Evolutionary conservation across 2,113 vertebrate species (phyloP), one percentile per base, ranked within the genome.

Genomic region (Antennarius striatus): DNA sequence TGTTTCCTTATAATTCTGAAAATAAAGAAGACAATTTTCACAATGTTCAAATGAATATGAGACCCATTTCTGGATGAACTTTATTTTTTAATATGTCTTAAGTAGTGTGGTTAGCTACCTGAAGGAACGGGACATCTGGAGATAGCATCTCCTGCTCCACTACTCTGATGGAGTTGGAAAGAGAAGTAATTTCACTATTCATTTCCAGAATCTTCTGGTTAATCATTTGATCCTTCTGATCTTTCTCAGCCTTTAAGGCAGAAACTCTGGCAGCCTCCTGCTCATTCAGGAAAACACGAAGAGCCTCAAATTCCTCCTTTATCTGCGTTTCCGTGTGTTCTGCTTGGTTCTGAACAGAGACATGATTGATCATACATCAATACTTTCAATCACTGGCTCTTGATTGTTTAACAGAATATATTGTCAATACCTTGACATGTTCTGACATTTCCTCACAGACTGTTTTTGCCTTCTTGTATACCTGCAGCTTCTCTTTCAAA

Each of bases 1-100:
- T 16, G 88, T 93, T 63, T 92, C 90, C 53, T 92, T 91, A 77
- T 94, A 94, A 75, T 92, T 91, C 93, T 94, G 76, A 71, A 77
- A 86, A 66, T 13, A 32, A 62, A 30, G 9, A 77, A 8, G 42
- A 50, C 29, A 61, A 22, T 3, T 32, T 50, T 73, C 10, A 75
- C 1, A 0, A 45, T 16, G 2, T 42, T 5, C 10, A 22, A 10
- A 53, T 8, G 9, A 48, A 28, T 49, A 14, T 42, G 50, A 30
- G 15, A 29, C 12, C 12, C 8, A 56, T 16, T 45, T 51, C 1
- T 16, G 5, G 16, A 10, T 22, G 32, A 6, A 17, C 42, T 53
- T 53, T 13, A 39, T 4, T 6, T 40, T 51, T 11, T 1, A 2
- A 56, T 14, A 40, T 47, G 1, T 49, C 15, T 64, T 8, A 46